phyloP scores from a whole-genome alignment of 1,140 invertebrate genomes.

The Pseudomyrmex concolor region DNA sequence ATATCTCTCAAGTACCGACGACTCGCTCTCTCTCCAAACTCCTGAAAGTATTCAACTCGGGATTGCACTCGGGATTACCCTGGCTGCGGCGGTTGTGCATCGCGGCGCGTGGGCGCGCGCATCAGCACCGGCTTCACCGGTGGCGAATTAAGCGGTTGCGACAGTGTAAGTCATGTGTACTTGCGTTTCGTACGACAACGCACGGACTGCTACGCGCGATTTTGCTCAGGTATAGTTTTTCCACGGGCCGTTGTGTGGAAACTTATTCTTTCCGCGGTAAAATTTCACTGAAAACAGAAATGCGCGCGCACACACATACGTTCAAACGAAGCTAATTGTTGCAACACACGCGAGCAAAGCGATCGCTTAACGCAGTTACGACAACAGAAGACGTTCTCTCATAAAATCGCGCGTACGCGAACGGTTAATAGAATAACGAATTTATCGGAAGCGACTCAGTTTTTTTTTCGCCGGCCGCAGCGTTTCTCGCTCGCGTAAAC shows the following conservation, averaged over 20 bases:
- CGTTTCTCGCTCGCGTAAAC: slow-evolving; percentile 1
- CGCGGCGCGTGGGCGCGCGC: slow-evolving; percentile 23
- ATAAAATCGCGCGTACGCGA: slow-evolving; percentile 22
- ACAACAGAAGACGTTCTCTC: slow-evolving; percentile 23
- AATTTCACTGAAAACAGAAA: slow-evolving; percentile 8
- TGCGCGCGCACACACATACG: background rate
- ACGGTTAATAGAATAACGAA: slow-evolving; percentile 52
- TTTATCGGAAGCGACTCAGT: slow-evolving; percentile 48
- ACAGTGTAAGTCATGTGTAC: slow-evolving; percentile 1
- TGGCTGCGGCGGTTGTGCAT: background rate
- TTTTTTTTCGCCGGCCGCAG: slow-evolving; percentile 19
- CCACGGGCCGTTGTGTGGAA: background rate
- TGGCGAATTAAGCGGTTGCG: slow-evolving; percentile 38
- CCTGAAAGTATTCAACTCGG: slow-evolving; percentile 11
- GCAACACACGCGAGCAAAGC: background rate
- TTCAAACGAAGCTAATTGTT: slow-evolving; percentile 20
- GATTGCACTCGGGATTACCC: slow-evolving; percentile 20
- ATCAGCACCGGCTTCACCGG: slow-evolving; percentile 9
- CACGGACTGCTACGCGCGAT: background rate
- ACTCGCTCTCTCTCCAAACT: slow-evolving; percentile 16
- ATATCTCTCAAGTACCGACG: slow-evolving; percentile 17
- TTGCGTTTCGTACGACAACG: background rate
- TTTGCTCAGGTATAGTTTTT: background rate
- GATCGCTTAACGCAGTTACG: slow-evolving; percentile 17
- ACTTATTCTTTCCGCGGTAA: background rate